These are phyloP conservation scores for Pyrrhosoma nymphula DNA, from an alignment of 2,888 invertebrate genomes.

Conservation along the genomic window DNA sequence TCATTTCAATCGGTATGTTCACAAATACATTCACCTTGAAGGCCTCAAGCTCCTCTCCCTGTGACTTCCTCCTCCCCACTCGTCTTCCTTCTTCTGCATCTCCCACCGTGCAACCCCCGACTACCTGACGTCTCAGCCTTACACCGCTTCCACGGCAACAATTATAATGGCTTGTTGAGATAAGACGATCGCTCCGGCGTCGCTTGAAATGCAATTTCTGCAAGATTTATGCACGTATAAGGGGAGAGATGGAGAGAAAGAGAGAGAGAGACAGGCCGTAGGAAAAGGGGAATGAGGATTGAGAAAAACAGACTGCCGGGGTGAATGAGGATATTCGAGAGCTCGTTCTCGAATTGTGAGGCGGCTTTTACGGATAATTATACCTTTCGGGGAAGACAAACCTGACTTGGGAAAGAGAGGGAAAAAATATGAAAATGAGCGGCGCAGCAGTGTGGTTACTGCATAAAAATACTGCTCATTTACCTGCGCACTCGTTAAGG, in stretches of 20 bases:
- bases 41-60: not conserved
- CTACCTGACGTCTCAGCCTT: conserved; percentile 10
- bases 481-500: not conserved
- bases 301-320: not conserved
- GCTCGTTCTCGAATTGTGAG: conserved; percentile 14
- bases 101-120: not conserved
- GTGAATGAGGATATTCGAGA: conserved; percentile 17
- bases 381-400: not conserved
- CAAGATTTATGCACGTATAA: not conserved
- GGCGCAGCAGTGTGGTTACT: not conserved
- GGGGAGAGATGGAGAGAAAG: not conserved
- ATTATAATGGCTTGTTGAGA: conserved; percentile 36
- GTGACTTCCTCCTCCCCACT: not conserved
- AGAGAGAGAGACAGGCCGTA: too few species aligned
- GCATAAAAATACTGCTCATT: not conserved
- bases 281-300: not conserved
- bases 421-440: not conserved
- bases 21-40: not conserved
- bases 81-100: not conserved
- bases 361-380: conserved; percentile 35
- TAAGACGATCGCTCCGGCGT: conserved; percentile 7
- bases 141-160: conserved; percentile 6
- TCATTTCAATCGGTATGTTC: conserved; percentile 32
- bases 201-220: conserved; percentile 27
- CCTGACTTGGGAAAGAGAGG: not conserved